Base-by-base conservation (phyloP, 64 coral and sea anemone genomes). In the Acropora tenuis region DNA sequence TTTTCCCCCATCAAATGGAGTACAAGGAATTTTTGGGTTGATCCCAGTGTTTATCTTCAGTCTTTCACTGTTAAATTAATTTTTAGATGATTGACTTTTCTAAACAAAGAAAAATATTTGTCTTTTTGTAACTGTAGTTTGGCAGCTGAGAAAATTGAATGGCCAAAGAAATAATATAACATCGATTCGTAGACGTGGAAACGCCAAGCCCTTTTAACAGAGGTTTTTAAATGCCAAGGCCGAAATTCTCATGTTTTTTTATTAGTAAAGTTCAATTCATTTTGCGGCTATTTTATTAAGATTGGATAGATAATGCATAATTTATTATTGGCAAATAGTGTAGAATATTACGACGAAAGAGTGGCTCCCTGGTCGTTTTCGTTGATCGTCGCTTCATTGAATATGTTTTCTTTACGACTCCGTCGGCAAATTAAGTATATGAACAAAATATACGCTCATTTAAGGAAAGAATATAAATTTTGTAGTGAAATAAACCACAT, bases 311-410 rank as follows among this genome's bases (percentile, higher is more conserved):
- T 85, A 44, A 85, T 85, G 82, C 82, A 85, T 85, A 71, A 85
- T 85, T 85, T 72, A 85, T 50, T 85, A 58, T 67, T 41, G 82
- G 79, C 75, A 49, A 19, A 78, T 78, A 49, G 3, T 18, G 73
- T 40, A 3, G 46, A 71, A 49, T n/a, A 50, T 46, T 78, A 17
- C 3, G 1, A 43, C 17, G 65, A 68, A 66, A 43, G 8, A 50
- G 16, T 71, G 43, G 47, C 4, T 30, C 30, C 30, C 30, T 17
- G 7, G 44, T 46, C 8, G 50, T 85, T 85, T 71, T 18, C 12
- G 45, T 1, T 2, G 0, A 72, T 85, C 3, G 48, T 61, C 57
- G 4, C 17, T 82, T 17, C 30, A 41, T 17, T 61, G n/a, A 17
- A 18, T 6, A 69, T 20, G 30, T 47, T 30, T 85, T 48, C 13